These are phyloP conservation scores for Arctia plantaginis DNA, from an alignment of 2,888 invertebrate genomes.

Conservation along the genomic window DNA sequence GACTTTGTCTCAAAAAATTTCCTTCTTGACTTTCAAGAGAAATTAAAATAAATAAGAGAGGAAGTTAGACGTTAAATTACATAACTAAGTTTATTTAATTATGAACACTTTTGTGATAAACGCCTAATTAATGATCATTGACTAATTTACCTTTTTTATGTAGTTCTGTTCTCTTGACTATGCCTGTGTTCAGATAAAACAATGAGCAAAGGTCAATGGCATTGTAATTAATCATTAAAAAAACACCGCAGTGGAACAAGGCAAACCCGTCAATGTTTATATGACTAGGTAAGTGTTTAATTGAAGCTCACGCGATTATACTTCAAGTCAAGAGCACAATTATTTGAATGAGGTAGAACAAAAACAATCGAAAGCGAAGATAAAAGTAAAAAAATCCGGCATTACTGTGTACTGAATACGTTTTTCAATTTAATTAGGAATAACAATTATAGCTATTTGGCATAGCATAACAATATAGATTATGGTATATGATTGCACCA, in stretches of 20 bases:
- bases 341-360: neutral
- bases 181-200: neutral
- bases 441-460: too few species aligned
- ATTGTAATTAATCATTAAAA: slow-evolving; percentile 10
- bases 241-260: slow-evolving; percentile 19
- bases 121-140: neutral
- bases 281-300: slow-evolving; percentile 10
- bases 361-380: too few species aligned
- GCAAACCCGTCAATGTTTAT: slow-evolving; percentile 19
- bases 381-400: too few species aligned
- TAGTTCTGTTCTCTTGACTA: neutral
- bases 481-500: too few species aligned
- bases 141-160: neutral
- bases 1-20: too few species aligned
- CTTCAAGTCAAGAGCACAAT: slow-evolving; percentile 1
- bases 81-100: neutral
- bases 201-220: slow-evolving; percentile 13
- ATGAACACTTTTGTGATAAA: neutral
- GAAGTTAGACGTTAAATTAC: neutral
- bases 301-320: slow-evolving; percentile 16
- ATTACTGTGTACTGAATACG: too few species aligned
- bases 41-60: neutral
- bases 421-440: too few species aligned
- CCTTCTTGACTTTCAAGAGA: too few species aligned
- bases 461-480: too few species aligned